A percentile compares a stretch with the other conserved stretches of the same genome.
Conservation (phyloP, 2,888 invertebrate genomes). For the Lathronympha strigana region DNA sequence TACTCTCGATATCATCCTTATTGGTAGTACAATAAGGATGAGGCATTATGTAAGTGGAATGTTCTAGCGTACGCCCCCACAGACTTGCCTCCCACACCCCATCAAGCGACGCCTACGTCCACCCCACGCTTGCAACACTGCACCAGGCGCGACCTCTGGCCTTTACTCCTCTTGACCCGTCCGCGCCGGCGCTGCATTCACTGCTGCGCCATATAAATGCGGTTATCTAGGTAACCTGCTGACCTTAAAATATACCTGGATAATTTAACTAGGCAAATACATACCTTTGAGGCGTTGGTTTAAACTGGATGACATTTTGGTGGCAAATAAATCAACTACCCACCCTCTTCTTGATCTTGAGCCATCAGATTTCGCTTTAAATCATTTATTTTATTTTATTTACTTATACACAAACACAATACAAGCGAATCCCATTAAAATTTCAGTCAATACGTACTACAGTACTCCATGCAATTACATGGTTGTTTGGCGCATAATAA, state of each 20-base stretch:
- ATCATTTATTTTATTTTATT: too few species aligned
- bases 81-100: conserved; percentile 43
- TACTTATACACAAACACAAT: too few species aligned
- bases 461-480: not conserved
- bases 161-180: conserved; percentile 39
- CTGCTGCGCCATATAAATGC: conserved; percentile 45
- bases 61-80: conserved; percentile 16
- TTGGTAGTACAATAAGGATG: conserved; percentile 14
- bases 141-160: conserved; percentile 42
- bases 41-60: conserved; percentile 19
- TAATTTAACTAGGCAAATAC: not conserved
- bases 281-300: not conserved
- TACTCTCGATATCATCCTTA: conserved; percentile 10
- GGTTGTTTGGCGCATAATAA: conserved; percentile 2
- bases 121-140: conserved; percentile 52
- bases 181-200: conserved; percentile 62
- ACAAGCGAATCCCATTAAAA: not conserved
- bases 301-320: too few species aligned
- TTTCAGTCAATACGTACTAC: too few species aligned
- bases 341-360: too few species aligned
- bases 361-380: too few species aligned
- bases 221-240: conserved; percentile 40
- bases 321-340: too few species aligned
- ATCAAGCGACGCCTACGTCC: conserved; percentile 56
- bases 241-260: conserved; percentile 26